These are phyloP conservation scores for Macaca nemestrina DNA, from an alignment of 2,113 vertebrate genomes.

Conservation along the genomic window DNA sequence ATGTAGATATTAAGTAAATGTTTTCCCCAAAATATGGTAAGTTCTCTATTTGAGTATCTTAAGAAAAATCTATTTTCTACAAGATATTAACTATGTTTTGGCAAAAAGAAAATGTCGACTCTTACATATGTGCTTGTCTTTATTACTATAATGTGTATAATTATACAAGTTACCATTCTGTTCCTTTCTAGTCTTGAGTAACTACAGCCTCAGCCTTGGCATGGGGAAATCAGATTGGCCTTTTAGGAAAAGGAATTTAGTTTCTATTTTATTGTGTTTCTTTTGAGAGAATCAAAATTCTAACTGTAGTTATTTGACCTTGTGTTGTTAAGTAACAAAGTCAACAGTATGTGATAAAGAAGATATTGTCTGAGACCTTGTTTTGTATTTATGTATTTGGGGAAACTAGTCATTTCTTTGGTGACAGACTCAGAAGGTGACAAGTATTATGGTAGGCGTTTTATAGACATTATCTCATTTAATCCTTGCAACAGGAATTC, in stretches of 20 bases:
- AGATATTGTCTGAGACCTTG: background rate
- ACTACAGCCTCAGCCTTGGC: background rate
- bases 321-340: background rate
- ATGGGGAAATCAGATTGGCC: background rate
- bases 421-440: background rate
- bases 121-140: background rate
- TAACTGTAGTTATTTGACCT: background rate
- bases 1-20: background rate
- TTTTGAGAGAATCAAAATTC: background rate
- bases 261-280: background rate
- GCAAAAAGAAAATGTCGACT: background rate
- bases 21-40: background rate
- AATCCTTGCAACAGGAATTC: background rate
- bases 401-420: background rate
- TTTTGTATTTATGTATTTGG: background rate
- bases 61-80: background rate
- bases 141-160: background rate
- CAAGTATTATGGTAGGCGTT: background rate
- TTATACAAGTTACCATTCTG: background rate
- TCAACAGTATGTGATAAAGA: background rate
- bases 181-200: background rate
- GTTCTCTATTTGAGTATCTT: background rate
- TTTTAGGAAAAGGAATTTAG: background rate
- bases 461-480: slow-evolving; percentile 9
- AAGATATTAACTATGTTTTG: background rate